Base-by-base conservation (phyloP, 2,797 vertebrate genomes). In the Sebastes hubbsi region DNA sequence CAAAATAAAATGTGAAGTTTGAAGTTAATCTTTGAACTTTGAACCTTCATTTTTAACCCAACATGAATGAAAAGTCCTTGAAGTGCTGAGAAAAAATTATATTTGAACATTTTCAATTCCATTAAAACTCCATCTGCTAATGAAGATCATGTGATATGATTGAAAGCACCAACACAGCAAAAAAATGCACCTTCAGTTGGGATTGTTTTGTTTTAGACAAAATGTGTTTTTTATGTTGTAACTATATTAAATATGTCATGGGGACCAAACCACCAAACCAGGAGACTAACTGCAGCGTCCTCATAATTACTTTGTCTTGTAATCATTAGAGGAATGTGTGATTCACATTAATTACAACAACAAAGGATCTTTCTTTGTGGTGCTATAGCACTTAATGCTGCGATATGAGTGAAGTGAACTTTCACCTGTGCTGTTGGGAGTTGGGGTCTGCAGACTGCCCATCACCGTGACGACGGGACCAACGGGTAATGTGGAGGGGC, bases 361-460 rank as follows among this genome's bases (percentile, higher is more conserved):
- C 10, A 22, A 73, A 20, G 3, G 1, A 59, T 60, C 18, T 38
- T 27, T 46, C 20, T 4, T 69, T 13, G 0, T 29, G 14, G 6
- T 22, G 14, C 8, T 14, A 68, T 4, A 49, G 22, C 4, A 5
- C 12, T 22, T 18, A 29, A 27, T 4, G 14, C 18, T 13, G 24
- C 25, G 6, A 18, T 34, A 22, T 38, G 42, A 54, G 12, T 54
- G 2, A 42, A 68, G 24, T 42, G 29, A 82, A 73, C 24, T 63
- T 46, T 87, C 92, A 99, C 98, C 98, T 98, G 98, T 99, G 95
- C 98, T 99, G 92, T 98, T 99, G 92, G 99, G 98, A 89, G 99
- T 99, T 72, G 98, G 97, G 81, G 98, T 99, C 94, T 99, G 98
- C 92, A 97, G 95, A 94, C 96, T 98, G 87, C 97, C 98, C 87